Conservation (phyloP, 2,113 vertebrate species). For the Nesospiza acunhae region DNA sequence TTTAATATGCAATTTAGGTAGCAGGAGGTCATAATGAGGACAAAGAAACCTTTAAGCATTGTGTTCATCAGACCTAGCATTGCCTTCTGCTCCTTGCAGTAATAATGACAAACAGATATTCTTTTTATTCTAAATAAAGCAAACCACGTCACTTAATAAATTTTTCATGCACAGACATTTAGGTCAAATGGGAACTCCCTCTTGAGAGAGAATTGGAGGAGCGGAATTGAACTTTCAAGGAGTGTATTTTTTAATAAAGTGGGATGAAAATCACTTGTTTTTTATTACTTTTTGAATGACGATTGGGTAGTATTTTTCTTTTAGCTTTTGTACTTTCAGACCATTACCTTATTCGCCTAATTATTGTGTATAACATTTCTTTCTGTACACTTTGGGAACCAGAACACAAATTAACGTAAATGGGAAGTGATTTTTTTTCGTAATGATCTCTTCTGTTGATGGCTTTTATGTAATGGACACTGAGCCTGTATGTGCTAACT, state of each 20-base stretch:
- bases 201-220: background rate
- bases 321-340: background rate
- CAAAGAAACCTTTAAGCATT: conserved; percentile 20
- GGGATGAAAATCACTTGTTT: background rate
- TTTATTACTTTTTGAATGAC: background rate
- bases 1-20: background rate
- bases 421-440: background rate
- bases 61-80: background rate
- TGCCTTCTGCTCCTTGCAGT: conserved; percentile 30
- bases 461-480: background rate
- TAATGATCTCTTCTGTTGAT: background rate
- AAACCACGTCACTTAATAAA: conserved; percentile 41
- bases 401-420: background rate
- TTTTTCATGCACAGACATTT: conserved; percentile 35
- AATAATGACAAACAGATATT: conserved; percentile 39
- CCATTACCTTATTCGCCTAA: background rate
- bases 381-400: background rate
- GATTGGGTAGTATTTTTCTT: background rate
- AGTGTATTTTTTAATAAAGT: background rate
- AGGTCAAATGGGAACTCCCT: conserved; percentile 25
- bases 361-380: background rate
- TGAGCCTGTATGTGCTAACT: background rate
- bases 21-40: conserved; percentile 16
- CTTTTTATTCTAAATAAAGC: conserved; percentile 55
- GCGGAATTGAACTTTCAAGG: background rate